These are phyloP conservation scores for Portunus trituberculatus DNA, from an alignment of 1,140 invertebrate genomes.

Conservation along the genomic window DNA sequence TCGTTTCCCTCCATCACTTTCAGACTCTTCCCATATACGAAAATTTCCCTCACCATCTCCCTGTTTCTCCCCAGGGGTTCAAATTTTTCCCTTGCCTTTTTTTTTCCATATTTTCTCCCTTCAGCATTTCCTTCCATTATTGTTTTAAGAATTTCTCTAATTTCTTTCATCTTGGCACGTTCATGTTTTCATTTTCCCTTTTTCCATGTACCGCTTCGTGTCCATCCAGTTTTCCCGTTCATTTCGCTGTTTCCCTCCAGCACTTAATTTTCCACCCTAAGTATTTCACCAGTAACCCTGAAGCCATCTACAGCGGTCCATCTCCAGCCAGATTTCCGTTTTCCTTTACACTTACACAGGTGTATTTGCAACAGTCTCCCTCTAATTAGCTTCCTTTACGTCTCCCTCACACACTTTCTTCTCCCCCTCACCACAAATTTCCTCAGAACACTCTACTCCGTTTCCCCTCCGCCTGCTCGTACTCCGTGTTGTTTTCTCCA, in stretches of 20 bases:
- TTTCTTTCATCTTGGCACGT: too few species aligned
- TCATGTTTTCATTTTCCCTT: too few species aligned
- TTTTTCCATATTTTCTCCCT: background rate
- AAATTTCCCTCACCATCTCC: background rate
- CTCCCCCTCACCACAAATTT: too few species aligned
- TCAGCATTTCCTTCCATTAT: too few species aligned
- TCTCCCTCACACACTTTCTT: background rate
- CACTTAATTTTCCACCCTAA: background rate
- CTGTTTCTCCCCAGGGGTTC: background rate
- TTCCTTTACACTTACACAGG: background rate
- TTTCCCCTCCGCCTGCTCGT: too few species aligned
- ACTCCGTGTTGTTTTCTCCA: too few species aligned
- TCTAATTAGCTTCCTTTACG: background rate
- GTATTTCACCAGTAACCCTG: background rate
- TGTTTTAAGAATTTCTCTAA: too few species aligned
- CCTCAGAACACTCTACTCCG: too few species aligned
- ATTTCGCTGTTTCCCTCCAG: background rate
- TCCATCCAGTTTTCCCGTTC: background rate
- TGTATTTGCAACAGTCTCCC: background rate
- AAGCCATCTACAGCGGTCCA: background rate
- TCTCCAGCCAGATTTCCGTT: background rate
- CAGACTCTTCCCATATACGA: background rate
- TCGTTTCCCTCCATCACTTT: background rate
- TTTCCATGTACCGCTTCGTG: too few species aligned
- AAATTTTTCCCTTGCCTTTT: background rate